Base-by-base conservation (phyloP, 2,113 vertebrate species). In the Sula dactylatra region DNA sequence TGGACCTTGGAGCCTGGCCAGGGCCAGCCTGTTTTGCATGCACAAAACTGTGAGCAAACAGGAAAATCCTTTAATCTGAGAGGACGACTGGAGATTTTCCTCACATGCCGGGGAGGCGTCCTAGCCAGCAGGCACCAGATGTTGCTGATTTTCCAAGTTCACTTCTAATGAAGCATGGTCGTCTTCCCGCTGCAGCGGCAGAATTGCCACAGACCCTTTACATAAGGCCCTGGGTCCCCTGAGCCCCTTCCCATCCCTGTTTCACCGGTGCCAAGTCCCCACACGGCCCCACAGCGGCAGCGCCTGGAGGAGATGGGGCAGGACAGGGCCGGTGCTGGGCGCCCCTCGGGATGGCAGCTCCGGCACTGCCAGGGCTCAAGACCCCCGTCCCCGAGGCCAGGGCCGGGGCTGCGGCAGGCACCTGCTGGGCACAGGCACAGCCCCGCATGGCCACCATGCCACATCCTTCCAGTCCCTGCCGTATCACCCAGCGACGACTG, bases 381-480 rank as follows among this genome's bases (percentile, higher is more conserved):
- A 32, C 20, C 11, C 36, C 21, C 3, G 0, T 67, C 45, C 74
- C 34, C 3, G 0, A 10, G 42, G 14, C 32, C 3, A 1, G 26
- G 20, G 32, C 32, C 3, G 0, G 26, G 20, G 32, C 22, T 1
- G 2, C 34, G 47, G 67, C 34, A 14, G 29, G 29, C 10, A 19
- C 10, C 18, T 14, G 11, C 29, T 21, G 27, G 42, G 42, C 31
- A 47, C 0, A 1, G 34, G 21, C 85, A 52, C 72, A 69, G 85
- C 58, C 67, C 38, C 6, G 1, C 1, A 0, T 7, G 31, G 26
- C 7, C 74, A 44, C 67, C 42, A 26, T 0, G 0, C 49, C 1
- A 2, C 2, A 1, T 49, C 84, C 64, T 20, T 24, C 55, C 83
- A 27, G 54, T 21, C 58, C 42, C 22, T 3, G 0, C 29, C 4